Evolutionary conservation across 2,797 vertebrate genomes (phyloP), one percentile per base, ranked within the genome.

Genomic region (Chelon auratus): DNA sequence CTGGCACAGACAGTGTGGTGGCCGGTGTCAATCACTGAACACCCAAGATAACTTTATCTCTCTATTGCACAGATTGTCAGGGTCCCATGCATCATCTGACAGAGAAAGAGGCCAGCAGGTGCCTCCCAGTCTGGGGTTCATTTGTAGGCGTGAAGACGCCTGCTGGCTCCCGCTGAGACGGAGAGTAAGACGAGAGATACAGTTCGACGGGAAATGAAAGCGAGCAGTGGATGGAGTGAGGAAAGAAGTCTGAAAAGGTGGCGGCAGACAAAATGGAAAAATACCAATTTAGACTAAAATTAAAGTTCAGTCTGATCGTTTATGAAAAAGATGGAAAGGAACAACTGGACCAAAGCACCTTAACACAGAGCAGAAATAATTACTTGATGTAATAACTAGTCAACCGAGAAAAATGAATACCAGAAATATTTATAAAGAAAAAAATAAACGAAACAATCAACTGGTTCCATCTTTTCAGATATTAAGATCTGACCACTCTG

Each of bases 111-210:
- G 43, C 55, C 66, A 71, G 48, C 66, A 70, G 76, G 72, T 69
- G 72, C 75, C 78, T 76, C 55, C 13, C 22, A 63, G 80, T 80
- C 75, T 77, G 55, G 66, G 61, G 50, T 52, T 47, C 45, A 58
- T 57, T 55, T 60, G 30, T 42, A 50, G 0, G 3, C 3, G 42
- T 10, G 15, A 40, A 40, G 53, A 53, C 1, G 37, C 55, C 20
- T n/a, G 43, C 18, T 14, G 52, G 45, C 36, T 72, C 80, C 56
- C 18, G 68, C 60, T 70, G 59, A 71, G 73, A 55, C 37, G 4
- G 12, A n/a, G 39, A 1, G 51, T 18, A 57, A 75, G 45, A 48
- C 0, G 9, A 78, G 50, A 48, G 51, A 51, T 17, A n/a, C 47
- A 12, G 58, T 3, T 24, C 0, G 0, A 45, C 58, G 17, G 20